Evolutionary conservation across 1,140 invertebrate genomes (phyloP), one percentile per base, ranked within the genome.

Genomic region (Drosophila malerkotliana): DNA sequence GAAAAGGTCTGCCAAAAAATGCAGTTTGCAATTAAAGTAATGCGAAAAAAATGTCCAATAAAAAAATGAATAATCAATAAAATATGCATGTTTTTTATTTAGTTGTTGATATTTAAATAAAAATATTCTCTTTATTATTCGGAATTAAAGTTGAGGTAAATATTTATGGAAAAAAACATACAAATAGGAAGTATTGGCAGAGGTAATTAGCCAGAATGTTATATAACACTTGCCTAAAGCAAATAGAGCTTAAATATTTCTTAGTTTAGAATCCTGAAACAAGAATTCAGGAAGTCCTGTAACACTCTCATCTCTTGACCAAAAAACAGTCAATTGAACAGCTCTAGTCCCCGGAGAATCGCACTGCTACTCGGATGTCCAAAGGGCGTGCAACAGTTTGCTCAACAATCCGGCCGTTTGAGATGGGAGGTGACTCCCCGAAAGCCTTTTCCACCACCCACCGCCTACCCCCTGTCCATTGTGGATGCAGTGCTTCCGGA

Each of bases 401-500:
- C 66, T 78, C 34, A 63, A 39, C 44, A 47, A 82, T 63, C 59
- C 69, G 34, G 68, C 34, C 34, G 34, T 56, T 80, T 53, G 39
- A 45, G 61, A 62, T 56, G 32, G 39, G 54, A 28, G 14, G 45
- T 21, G 59, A 28, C 5, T 53, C n/a, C 51, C 14, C 53, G 26
- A 47, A 10, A 44, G 3, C 41, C 24, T 28, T 45, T 24, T 21
- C 14, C 8, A 9, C 2, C 7, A 44, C 6, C 58, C 18, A 9
- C 48, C 28, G 76, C 93, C 89, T 95, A 96, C 90, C 93, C 96
- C 93, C 96, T 21, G 72, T 96, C 93, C 96, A 93, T 96, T 21
- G 72, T 96, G 30, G 96, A 96, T 83, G 95, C 95, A 1, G 94
- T 95, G 15, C 96, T 94, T 92, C 96, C 96, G 21, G 96, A 96